Percentiles rank a stretch among this genome's conserved stretches.
Evolutionary conservation across 53 echinoderm and acorn worm species (phyloP).

Genomic region (Actinopyga echinites): DNA sequence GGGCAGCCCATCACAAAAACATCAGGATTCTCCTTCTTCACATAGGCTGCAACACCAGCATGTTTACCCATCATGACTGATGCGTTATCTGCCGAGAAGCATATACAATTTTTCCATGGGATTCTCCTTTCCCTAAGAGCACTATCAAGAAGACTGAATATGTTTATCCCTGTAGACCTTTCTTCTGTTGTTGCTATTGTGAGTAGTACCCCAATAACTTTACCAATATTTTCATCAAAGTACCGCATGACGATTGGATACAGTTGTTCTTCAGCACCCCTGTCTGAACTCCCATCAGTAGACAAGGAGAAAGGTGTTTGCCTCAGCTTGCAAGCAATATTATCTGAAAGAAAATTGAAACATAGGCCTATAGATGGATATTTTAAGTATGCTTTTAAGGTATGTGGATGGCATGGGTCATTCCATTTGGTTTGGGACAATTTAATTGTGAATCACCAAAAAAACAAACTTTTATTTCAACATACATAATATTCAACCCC

Average conservation of each 20-base stretch:
- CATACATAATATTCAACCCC: no score
- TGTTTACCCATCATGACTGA: constrained; percentile 64
- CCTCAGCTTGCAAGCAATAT: constrained; percentile 31
- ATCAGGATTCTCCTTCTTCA: constrained; percentile 56
- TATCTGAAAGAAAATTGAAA: constrained; percentile 29
- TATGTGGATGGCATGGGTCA: no score
- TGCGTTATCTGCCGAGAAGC: constrained; percentile 62
- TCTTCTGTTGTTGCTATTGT: constrained; percentile 72
- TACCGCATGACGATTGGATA: constrained; percentile 51
- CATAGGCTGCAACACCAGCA: constrained; percentile 47
- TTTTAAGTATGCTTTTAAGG: no score
- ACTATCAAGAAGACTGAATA: constrained; percentile 59
- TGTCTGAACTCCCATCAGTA: constrained; percentile 46
- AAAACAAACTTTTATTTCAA: no score
- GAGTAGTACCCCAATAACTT: constrained; percentile 63
- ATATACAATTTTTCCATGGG: constrained; percentile 54
- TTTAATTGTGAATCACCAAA: no score
- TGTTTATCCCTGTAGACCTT: constrained; percentile 64
- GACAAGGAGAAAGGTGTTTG: constrained; percentile 49
- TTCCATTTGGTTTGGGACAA: no score
- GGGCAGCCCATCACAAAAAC: constrained; percentile 56
- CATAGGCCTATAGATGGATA: no score
- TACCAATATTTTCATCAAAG: constrained; percentile 39
- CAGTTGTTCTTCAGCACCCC: constrained; percentile 54
- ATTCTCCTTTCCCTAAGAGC: constrained; percentile 50